Evolutionary conservation across 2,113 vertebrate species (phyloP), one percentile per base, ranked within the genome.

Genomic region (Numida meleagris): DNA sequence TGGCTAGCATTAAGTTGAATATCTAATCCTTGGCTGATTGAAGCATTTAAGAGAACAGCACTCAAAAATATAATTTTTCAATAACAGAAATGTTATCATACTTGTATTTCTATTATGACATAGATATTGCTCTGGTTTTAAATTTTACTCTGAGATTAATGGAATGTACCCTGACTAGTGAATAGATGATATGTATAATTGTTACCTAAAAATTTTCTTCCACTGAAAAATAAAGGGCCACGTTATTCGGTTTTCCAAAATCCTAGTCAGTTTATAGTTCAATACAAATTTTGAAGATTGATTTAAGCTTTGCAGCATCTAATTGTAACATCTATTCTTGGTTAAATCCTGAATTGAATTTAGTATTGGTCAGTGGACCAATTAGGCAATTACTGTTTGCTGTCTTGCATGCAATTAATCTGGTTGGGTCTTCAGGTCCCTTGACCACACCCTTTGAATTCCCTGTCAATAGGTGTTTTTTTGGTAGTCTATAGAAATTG

Each of bases 21-120:
- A 61, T 89, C 25, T 79, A 91, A 70, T 94, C 27, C 58, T 89
- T 79, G 59, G 8, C 59, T 94, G 94, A 94, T 70, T 94, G 78
- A 63, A 92, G 16, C 40, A 55, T 94, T 74, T 92, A 55, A 61
- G 77, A 94, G 71, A 85, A 55, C 33, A 90, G 50, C 89, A 62
- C 67, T 94, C 58, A 68, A 86, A 40, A 43, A 16, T 25, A 20
- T 1, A 9, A 75, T 43, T 59, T 93, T 89, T 86, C 57, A 43
- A 36, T 75, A 91, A 77, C 4, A 85, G 40, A 78, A 82, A n/a
- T 86, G 72, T 87, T 86, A 25, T 82, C 50, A 31, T 74, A 66
- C 82, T 82, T 93, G 6, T 24, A 21, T 85, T 75, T 89, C 57
- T 38, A 8, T 89, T 85, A 76, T 70, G 50, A 45, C 34, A 58